A percentile compares a stretch with the other conserved stretches of the same genome.
Conservation (phyloP, 2,797 vertebrate species). For the Luscinia megarhynchos region DNA sequence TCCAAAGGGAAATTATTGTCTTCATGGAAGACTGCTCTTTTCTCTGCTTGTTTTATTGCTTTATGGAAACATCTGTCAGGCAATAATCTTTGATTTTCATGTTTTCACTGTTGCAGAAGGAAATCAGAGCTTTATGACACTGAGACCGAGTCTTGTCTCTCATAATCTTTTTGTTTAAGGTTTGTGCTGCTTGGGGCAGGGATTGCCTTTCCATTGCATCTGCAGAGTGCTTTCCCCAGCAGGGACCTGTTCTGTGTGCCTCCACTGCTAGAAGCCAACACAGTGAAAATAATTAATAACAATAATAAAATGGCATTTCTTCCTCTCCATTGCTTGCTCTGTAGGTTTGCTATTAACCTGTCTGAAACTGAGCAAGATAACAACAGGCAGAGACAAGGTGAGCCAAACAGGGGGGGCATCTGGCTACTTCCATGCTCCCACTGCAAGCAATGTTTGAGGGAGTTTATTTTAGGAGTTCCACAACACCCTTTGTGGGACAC, state of each 20-base stretch:
- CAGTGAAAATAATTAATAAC: constrained; percentile 47
- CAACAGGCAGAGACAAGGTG: background rate
- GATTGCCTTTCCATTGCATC: background rate
- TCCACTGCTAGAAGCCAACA: background rate
- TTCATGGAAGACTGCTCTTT: constrained; percentile 20
- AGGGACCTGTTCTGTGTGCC: background rate
- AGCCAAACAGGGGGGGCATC: background rate
- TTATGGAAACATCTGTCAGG: constrained; percentile 29
- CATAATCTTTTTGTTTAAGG: background rate
- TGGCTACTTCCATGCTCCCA: background rate
- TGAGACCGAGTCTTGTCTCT: background rate
- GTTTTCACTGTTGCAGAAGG: constrained; percentile 13
- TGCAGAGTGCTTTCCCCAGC: background rate
- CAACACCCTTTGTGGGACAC: background rate
- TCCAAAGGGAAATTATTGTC: constrained; percentile 30
- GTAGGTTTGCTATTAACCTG: background rate
- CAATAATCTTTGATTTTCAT: constrained; percentile 30
- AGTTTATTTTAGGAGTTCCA: background rate
- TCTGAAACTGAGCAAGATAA: background rate
- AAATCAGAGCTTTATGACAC: constrained; percentile 18
- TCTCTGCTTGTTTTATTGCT: constrained; percentile 35
- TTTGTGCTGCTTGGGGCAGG: background rate
- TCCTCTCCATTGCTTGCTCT: background rate
- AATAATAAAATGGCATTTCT: background rate
- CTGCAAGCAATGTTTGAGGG: background rate